Evolutionary conservation across 2,888 invertebrate species (phyloP), one percentile per base, ranked within the genome.

Genomic region (Volucella inflata): DNA sequence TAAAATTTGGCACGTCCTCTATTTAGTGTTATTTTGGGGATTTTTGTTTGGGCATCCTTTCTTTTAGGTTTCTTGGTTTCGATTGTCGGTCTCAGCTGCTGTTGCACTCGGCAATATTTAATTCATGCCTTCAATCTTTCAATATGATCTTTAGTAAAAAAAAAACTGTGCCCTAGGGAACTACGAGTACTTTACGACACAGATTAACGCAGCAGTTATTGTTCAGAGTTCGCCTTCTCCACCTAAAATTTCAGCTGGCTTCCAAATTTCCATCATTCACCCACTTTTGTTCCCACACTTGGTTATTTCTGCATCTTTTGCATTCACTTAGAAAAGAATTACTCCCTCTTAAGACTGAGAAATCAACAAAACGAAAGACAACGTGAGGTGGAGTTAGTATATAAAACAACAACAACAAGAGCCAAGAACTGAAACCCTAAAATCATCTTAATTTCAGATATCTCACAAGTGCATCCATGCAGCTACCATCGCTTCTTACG

Each of bases 391-490:
- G 21, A 14, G 72, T 44, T 30, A 30, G 30, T 30, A 36, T 12
- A 38, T 55, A 51, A 76, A 67, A 9, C 36, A 59, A 64, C 36
- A 51, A 21, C n/a, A 9, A 21, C 36, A 51, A 21, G 11, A 9
- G 14, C 21, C 30, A 21, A 16, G 48, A 57, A 40, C 48, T 50
- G 50, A 62, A 76, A 81, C 80, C 85, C 72, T 81, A 57, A 72
- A 79, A 85, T 85, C 85, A 81, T 77, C 85, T 85, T 85, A 85
- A 85, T 85, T 85, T 85, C 85, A 85, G 80, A 85, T 67, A 81
- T 85, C 81, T 72, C 85, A 51, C 75, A 76, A 72, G 51, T 72
- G 50, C 64, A 81, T 36, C 55, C 21, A 30, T 30, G 30, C 30
- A 42, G 68, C 79, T 67, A 67, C 80, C 80, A 74, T 80, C 36